Conservation (phyloP, 2,888 invertebrate genomes). For the Mythimna loreyi region DNA sequence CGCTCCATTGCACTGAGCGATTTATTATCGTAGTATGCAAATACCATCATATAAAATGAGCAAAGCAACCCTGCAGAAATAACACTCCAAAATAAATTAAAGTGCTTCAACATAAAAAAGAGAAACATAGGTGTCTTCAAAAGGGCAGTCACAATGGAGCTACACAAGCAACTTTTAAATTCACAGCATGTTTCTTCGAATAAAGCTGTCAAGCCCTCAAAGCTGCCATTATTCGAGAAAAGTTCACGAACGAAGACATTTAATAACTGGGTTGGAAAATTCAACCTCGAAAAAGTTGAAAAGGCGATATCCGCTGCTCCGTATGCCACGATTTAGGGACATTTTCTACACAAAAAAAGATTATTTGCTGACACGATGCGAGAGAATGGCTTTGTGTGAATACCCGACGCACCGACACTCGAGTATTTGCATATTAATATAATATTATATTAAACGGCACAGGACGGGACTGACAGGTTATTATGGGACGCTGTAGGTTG, state of each 20-base stretch:
- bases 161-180: slow-evolving; percentile 10
- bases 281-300: slow-evolving; percentile 45
- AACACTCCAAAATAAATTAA: not conserved
- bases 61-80: not conserved
- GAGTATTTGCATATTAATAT: slow-evolving; percentile 53
- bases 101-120: slow-evolving; percentile 1
- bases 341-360: slow-evolving; percentile 48
- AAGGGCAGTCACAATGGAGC: slow-evolving; percentile 4
- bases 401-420: slow-evolving; percentile 21
- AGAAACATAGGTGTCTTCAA: slow-evolving; percentile 5
- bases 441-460: slow-evolving; percentile 35
- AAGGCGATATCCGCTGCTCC: slow-evolving; percentile 31
- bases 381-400: slow-evolving; percentile 31
- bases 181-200: slow-evolving; percentile 4
- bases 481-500: slow-evolving; percentile 11
- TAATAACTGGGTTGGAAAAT: slow-evolving; percentile 58
- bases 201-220: slow-evolving; percentile 40
- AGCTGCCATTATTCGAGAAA: slow-evolving; percentile 34
- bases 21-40: not conserved
- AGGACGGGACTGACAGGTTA: slow-evolving; percentile 40
- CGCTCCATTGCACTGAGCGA: not conserved
- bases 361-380: slow-evolving; percentile 50
- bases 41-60: not conserved
- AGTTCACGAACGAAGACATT: slow-evolving; percentile 44
- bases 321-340: slow-evolving; percentile 26